These are phyloP conservation scores for Chloebia gouldiae DNA, from an alignment of 2,113 vertebrate genomes.

Conservation along the genomic window DNA sequence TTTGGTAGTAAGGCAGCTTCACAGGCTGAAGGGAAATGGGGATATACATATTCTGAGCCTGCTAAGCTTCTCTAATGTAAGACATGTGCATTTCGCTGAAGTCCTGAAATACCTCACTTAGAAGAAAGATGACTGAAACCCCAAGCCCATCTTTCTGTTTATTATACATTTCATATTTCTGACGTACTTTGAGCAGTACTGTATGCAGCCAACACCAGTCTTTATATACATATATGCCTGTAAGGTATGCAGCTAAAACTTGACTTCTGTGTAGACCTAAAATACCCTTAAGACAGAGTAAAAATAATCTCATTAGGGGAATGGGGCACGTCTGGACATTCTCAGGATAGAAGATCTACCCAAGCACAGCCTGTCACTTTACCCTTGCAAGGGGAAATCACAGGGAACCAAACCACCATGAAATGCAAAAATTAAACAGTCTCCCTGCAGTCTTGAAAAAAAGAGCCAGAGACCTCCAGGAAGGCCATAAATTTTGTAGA, in stretches of 20 bases:
- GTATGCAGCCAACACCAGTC: not conserved
- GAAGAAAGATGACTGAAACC: not conserved
- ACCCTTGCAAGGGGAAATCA: not conserved
- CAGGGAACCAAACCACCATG: not conserved
- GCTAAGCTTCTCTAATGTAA: conserved; percentile 66
- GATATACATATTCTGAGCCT: conserved; percentile 49
- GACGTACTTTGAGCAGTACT: not conserved
- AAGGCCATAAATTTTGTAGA: not conserved
- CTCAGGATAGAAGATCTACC: not conserved
- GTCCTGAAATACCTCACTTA: conserved; percentile 22
- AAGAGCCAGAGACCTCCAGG: not conserved
- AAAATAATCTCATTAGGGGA: conserved; percentile 44
- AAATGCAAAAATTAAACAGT: not conserved
- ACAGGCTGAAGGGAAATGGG: conserved; percentile 55
- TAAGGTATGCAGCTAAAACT: not conserved
- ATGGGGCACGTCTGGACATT: not conserved
- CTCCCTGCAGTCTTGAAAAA: not conserved
- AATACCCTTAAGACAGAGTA: not conserved
- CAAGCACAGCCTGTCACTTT: not conserved
- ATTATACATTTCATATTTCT: not conserved
- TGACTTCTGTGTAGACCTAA: not conserved
- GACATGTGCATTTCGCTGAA: conserved; percentile 42
- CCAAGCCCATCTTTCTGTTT: not conserved
- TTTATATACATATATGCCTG: not conserved
- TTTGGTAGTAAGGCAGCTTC: conserved; percentile 52